Evolutionary conservation across 92 coral and sea anemone species (phyloP), one percentile per base, ranked within the genome.

Genomic region (Hydrozoanthus gracilis): DNA sequence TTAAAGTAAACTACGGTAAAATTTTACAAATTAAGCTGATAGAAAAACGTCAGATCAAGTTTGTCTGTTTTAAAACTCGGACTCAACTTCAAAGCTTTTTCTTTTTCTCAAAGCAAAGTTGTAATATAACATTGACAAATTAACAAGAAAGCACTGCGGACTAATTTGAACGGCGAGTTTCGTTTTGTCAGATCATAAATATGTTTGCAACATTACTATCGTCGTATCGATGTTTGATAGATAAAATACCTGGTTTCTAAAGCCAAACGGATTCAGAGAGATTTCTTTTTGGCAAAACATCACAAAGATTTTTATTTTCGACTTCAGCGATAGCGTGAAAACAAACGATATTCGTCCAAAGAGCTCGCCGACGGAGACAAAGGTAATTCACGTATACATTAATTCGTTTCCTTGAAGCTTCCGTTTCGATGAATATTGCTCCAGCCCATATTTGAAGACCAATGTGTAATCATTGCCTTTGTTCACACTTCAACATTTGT

Each of bases 401-500:
- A 61, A 27, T 80, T 68, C 45, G 44, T 4, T 20, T 65, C 61
- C 61, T 61, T 60, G 56, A 80, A 80, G 73, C 39, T 80, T 80
- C 85, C 62, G 85, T 64, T 49, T 54, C 13, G 71, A 80, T 12
- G 61, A 65, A 65, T 80, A 65, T 80, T 80, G 60, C 74, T 61
- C 73, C 85, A 51, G 85, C 56, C 85, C 47, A 65, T 68, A 80
- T 20, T 64, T 65, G 47, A 48, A 80, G 46, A 66, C 75, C 85
- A 66, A 80, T 80, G 48, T 68, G 73, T 80, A 17, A 65, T 80
- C 60, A 80, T 80, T 80, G 54, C 48, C 73, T 80, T 80, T 65
- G 85, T 80, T 80, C 62, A 58, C 73, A 80, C 85, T 15, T 45
- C 60, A 65, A 80, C 61, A 65, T 80, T 80, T 80, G 58, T 80